Percentiles rank a stretch among this genome's conserved stretches.
Evolutionary conservation across 2,888 invertebrate genomes (phyloP).

Genomic region (Acleris emargana): DNA sequence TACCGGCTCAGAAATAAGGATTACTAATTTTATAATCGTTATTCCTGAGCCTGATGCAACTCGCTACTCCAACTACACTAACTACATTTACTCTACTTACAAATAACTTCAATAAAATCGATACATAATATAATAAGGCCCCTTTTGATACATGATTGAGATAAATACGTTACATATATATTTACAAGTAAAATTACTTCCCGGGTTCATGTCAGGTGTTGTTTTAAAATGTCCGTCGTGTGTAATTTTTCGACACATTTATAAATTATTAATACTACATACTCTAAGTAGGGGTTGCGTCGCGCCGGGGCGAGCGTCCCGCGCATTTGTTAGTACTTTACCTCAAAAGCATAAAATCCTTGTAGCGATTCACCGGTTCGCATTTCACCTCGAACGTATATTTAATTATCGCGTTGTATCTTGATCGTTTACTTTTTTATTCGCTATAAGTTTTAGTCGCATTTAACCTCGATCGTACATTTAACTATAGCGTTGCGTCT

Average conservation of each 20-base stretch:
- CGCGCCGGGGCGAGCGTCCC: too few relatives aligned
- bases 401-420: too few relatives aligned
- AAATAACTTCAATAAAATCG: conserved; percentile 12
- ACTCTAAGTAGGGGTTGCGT: too few relatives aligned
- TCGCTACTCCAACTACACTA: conserved; percentile 35
- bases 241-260: background rate
- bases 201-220: conserved; percentile 15
- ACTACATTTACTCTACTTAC: conserved; percentile 26
- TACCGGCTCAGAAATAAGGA: background rate
- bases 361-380: too few relatives aligned
- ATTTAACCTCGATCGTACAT: too few relatives aligned
- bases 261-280: background rate
- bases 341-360: too few relatives aligned
- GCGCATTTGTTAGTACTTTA: too few relatives aligned
- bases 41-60: conserved; percentile 16
- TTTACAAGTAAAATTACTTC: conserved; percentile 13
- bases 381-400: too few relatives aligned
- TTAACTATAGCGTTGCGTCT: too few relatives aligned
- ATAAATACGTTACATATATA: conserved; percentile 27
- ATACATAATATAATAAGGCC: conserved; percentile 25
- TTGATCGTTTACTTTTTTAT: too few relatives aligned
- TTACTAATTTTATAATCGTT: too few relatives aligned
- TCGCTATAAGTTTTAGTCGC: too few relatives aligned
- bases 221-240: background rate
- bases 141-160: conserved; percentile 26